These are phyloP conservation scores for Sitophilus oryzae DNA, from an alignment of 1,140 invertebrate species.

Conservation along the genomic window DNA sequence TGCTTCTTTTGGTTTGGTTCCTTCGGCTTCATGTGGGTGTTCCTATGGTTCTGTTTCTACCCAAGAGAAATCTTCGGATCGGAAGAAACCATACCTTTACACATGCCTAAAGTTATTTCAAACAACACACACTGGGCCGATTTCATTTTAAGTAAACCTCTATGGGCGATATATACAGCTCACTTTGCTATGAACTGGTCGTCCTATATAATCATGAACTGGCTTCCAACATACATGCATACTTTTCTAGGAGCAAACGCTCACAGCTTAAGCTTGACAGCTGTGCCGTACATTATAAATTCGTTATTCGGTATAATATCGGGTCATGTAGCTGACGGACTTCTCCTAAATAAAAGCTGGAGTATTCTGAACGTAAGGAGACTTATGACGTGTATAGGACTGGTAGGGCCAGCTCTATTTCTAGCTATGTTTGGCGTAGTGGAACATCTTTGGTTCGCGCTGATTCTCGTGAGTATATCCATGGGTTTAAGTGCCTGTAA, in stretches of 20 bases:
- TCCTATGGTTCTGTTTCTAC: slow-evolving; percentile 62
- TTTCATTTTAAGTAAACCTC: slow-evolving; percentile 64
- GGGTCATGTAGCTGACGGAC: slow-evolving; percentile 67
- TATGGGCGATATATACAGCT: slow-evolving; percentile 74
- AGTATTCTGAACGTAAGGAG: slow-evolving; percentile 65
- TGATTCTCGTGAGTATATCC: slow-evolving; percentile 70
- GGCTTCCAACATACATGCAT: slow-evolving; percentile 71
- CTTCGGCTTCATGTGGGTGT: slow-evolving; percentile 65
- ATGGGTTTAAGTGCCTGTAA: slow-evolving; percentile 76
- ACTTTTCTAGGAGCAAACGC: slow-evolving; percentile 62
- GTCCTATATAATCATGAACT: slow-evolving; percentile 80
- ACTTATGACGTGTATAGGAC: slow-evolving; percentile 69
- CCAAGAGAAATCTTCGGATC: slow-evolving; percentile 47
- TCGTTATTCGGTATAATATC: slow-evolving; percentile 67
- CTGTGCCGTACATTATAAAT: slow-evolving; percentile 72
- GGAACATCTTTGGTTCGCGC: slow-evolving; percentile 63
- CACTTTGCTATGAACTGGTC: slow-evolving; percentile 84
- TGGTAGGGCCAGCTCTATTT: slow-evolving; percentile 70
- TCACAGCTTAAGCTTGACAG: slow-evolving; percentile 70
- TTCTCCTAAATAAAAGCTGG: slow-evolving; percentile 58
- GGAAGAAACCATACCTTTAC: slow-evolving; percentile 61
- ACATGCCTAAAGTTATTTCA: slow-evolving; percentile 56
- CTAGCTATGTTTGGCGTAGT: slow-evolving; percentile 68
- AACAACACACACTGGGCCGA: slow-evolving; percentile 57
- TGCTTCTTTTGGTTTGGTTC: slow-evolving; percentile 70